Evolutionary conservation across 2,113 vertebrate genomes (phyloP), one percentile per base, ranked within the genome.

Genomic region (Proteles cristata): DNA sequence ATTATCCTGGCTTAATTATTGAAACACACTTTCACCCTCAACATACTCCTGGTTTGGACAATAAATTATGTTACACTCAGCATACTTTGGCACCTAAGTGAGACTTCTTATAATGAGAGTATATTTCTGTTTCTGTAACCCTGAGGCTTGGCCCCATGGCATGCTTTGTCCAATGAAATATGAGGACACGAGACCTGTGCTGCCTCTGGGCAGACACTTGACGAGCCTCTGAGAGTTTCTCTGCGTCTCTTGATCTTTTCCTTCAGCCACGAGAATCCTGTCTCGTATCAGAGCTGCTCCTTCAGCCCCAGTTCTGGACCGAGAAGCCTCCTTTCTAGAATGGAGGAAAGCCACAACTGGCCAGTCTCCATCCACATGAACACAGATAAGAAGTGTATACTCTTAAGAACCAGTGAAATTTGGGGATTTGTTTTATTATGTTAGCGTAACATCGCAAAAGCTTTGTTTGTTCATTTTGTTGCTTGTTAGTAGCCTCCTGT

Each of bases 211-310:
- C 1, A 92, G 63, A 95, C 55, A 0, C 3, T 68, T 25, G 50
- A 69, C 50, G 4, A 23, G 66, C 3, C 43, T 23, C 4, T 35
- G 9, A 50, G 33, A 26, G 2, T 48, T 69, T 7, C 39, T 69
- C 31, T 8, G 14, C 55, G 33, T 21, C 6, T 61, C 26, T 79
- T 63, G 28, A 11, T 45, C 58, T 68, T 48, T 50, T 90, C 16
- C n/a, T 1, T 88, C 39, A 45, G 39, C 7, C 39, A 5, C 61
- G 48, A 50, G 2, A 66, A 15, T 19, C 4, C 9, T 11, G 0
- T 8, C 23, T 87, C n/a, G 53, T 4, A 11, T 0, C 0, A 1
- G 25, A 45, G 2, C 4, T 69, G 0, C 17, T 11, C 11, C 76
- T 76, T 63, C 33, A 39, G 21, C 1, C 53, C 63, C 7, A 1